Conservation (phyloP, 2,888 invertebrate species). For the Cephalotes varians region DNA sequence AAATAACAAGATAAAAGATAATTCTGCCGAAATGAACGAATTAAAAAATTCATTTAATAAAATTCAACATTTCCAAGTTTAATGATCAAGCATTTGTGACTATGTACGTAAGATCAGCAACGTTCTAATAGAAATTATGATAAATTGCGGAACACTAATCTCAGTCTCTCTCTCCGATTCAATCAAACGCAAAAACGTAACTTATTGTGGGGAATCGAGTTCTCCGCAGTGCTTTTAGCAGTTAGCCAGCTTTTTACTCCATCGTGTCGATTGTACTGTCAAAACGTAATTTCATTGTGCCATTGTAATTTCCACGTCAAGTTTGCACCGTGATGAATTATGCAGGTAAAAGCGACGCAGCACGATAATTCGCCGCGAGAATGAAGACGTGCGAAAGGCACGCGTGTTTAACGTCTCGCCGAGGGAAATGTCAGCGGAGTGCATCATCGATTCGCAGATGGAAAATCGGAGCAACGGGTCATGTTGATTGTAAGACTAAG, state of each 20-base stretch:
- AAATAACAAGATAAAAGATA: slow-evolving; percentile 29
- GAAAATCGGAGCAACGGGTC: slow-evolving; percentile 47
- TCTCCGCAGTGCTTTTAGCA: not conserved
- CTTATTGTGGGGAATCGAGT: slow-evolving; percentile 5
- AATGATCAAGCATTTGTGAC: not conserved
- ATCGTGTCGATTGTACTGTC: slow-evolving; percentile 37
- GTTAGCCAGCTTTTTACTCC: not conserved
- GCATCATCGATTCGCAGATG: slow-evolving; percentile 39
- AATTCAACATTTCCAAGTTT: not conserved
- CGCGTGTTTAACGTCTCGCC: not conserved
- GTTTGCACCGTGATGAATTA: slow-evolving; percentile 34
- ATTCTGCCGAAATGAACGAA: not conserved
- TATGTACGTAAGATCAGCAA: not conserved
- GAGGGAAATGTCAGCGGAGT: not conserved
- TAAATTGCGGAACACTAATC: not conserved
- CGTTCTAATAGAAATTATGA: slow-evolving; percentile 16
- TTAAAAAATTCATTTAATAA: not conserved
- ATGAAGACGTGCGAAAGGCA: slow-evolving; percentile 25
- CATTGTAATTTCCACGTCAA: slow-evolving; percentile 34
- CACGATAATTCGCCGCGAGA: not conserved
- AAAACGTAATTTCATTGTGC: slow-evolving; percentile 38
- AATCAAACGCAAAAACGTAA: slow-evolving; percentile 21
- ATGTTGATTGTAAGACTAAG: not conserved
- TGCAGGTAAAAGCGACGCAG: slow-evolving; percentile 17
- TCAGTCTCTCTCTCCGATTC: slow-evolving; percentile 5